Base-by-base conservation (phyloP, 2,888 invertebrate species). In the Aradus depressus region DNA sequence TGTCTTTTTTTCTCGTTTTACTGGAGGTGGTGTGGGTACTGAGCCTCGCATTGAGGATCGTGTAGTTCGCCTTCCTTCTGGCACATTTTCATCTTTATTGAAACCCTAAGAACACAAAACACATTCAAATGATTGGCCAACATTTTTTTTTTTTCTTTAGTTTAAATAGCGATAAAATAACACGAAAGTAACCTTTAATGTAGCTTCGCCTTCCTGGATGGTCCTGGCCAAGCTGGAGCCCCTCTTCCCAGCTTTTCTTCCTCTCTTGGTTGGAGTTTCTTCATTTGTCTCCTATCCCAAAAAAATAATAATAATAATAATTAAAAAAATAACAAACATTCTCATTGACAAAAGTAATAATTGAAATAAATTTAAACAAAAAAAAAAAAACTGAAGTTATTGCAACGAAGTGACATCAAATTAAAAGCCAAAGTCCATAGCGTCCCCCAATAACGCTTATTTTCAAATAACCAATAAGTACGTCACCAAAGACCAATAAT, bases 191-290 rank as follows among this genome's bases (percentile, higher is more conserved):
- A 57, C 57, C 51, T 57, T 57, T n/a, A 57, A 45, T 12, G 54
- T 57, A 19, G 57, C 57, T 55, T 59, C 57, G 8, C 58, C 59
- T 52, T 59, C 59, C 37, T 58, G 56, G 19, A 57, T 56, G 44
- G 58, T 58, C 39, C 55, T 54, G 1, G 57, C 45, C 10, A 57
- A 35, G 52, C 52, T 51, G 21, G 59, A 59, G 4, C 58, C 51
- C 34, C 59, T 56, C 41, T 59, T 59, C 19, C 50, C 48, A 3
- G 48, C 52, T 44, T 52, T 50, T 18, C 59, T 47, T 25, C 59
- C 57, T 26, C 57, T 52, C 35, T 54, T 54, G 10, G 53, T 49
- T 19, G 59, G 55, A 10, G 55, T 41, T 28, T 59, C 59, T 28
- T 57, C 58, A 45, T 43, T 53, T 5, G 51, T 28, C 23, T 53